phyloP scores from a whole-genome alignment of 1,140 invertebrate genomes.

The Pseudomyrmex gracilis region DNA sequence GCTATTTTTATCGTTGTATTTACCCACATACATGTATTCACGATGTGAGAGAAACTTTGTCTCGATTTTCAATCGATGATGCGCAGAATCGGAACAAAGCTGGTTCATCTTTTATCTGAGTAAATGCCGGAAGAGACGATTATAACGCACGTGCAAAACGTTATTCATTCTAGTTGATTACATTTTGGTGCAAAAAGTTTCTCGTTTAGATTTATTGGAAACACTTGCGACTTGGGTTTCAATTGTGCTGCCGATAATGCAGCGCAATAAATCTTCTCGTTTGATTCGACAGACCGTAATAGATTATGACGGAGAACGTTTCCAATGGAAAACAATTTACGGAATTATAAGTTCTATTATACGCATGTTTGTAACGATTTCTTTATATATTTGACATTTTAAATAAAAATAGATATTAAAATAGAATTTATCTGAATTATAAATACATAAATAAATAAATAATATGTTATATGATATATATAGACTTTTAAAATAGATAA shows the following conservation, averaged over 20 bases:
- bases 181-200: conserved; percentile 3
- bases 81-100: conserved; percentile 17
- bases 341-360: not conserved
- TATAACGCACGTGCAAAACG: not conserved
- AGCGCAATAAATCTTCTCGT: conserved; percentile 6
- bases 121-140: conserved; percentile 1
- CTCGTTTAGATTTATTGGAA: conserved; percentile 30
- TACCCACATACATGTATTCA: not conserved
- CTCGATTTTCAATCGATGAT: conserved; percentile 14
- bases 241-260: conserved; percentile 24
- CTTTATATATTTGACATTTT: no score
- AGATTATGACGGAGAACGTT: not conserved
- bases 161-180: conserved; percentile 10
- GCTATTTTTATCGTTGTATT: conserved; percentile 4
- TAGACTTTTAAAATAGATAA: no score
- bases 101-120: conserved; percentile 27
- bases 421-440: no score
- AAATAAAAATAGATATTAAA: no score
- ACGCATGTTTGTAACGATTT: no score
- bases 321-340: not conserved
- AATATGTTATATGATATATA: no score
- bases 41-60: conserved; percentile 20
- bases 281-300: conserved; percentile 5
- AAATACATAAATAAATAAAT: no score
- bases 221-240: conserved; percentile 12